Evolutionary conservation across 2,797 vertebrate genomes (phyloP), one percentile per base, ranked within the genome.

Genomic region (Moxostoma hubbsi): DNA sequence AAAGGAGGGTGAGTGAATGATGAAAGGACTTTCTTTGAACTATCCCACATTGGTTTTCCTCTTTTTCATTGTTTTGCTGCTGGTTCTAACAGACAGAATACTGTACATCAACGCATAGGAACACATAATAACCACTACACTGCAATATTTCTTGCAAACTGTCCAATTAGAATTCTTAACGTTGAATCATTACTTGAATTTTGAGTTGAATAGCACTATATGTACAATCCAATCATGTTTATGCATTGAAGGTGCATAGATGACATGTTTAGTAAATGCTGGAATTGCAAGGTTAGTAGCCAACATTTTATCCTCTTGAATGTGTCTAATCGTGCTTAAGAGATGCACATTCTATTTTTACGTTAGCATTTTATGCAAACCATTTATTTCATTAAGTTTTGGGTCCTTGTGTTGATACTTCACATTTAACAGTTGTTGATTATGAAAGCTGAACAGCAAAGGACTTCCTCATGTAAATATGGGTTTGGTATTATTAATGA

Each of bases 151-250:
- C 54, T 49, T 72, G 43, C 49, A 54, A 9, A 43, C 57, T 67
- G 62, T 64, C 24, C n/a, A 46, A 53, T 62, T 55, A 57, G 11
- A 62, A 45, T 36, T 58, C 50, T 15, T 47, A 53, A 64, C 53
- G 45, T 71, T 7, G 36, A 57, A 62, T 50, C 68, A 36, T 75
- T 82, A 86, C 85, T 86, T 86, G 85, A 86, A 86, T 81, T 75
- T 79, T 70, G 15, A 62, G 4, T 63, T 68, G 1, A 10, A 73
- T 59, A 24, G 64, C 65, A 63, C 13, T 71, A 79, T 64, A 51
- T 49, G 66, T 82, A 59, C 74, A 70, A 43, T 36, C 36, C 36
- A 36, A 36, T 77, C 66, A 75, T 80, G 13, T 61, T 72, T 75
- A 13, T 67, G 65, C 45, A 64, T 75, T 65, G 24, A 73, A 63